These are phyloP conservation scores for Strix uralensis DNA, from an alignment of 2,113 vertebrate genomes.

Conservation along the genomic window DNA sequence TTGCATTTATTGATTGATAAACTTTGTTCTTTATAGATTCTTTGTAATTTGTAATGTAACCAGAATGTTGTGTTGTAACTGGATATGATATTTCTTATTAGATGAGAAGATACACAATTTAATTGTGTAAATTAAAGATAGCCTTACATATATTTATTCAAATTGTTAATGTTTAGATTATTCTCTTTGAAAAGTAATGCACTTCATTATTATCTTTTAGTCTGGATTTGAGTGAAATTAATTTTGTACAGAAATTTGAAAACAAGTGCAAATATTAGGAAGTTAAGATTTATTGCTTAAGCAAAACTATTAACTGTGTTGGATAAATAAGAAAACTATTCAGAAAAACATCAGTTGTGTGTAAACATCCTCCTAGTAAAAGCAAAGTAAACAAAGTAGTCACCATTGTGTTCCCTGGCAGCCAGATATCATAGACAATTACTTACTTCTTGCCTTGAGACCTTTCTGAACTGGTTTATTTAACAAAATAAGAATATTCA, in stretches of 20 bases:
- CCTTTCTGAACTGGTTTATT: neutral
- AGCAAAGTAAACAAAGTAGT: neutral
- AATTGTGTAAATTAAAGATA: neutral
- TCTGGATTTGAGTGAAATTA: neutral
- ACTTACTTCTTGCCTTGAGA: neutral
- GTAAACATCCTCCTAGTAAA: neutral
- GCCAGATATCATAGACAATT: neutral
- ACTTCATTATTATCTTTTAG: neutral
- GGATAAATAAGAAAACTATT: neutral
- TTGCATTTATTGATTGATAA: neutral
- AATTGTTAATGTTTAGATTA: neutral
- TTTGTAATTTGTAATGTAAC: neutral
- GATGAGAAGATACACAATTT: neutral
- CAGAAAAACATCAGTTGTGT: neutral
- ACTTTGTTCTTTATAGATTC: neutral
- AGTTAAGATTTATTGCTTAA: neutral
- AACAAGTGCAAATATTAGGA: neutral
- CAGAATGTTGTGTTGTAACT: neutral
- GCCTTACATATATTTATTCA: neutral
- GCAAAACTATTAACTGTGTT: neutral
- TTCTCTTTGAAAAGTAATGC: neutral
- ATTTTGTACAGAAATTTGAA: neutral
- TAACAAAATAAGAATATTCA: neutral
- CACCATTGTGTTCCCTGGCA: neutral
- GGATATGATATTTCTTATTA: neutral